Percentiles rank a stretch among this genome's conserved stretches.
Evolutionary conservation across 2,797 vertebrate genomes (phyloP).

Genomic region (Pseudochirops corinnae): DNA sequence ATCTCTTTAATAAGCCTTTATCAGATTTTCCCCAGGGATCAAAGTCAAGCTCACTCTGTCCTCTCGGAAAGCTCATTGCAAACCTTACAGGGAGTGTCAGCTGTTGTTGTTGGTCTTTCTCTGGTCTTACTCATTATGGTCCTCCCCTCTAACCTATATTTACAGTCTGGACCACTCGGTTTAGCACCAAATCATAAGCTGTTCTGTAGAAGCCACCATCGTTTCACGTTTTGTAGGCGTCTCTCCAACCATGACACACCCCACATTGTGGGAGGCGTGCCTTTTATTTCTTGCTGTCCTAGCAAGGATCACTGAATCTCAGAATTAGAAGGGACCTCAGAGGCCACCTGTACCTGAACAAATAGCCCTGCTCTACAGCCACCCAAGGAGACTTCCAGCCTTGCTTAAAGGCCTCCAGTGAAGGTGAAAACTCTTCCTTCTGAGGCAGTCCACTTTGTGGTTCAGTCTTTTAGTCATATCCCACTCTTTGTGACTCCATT

Average conservation of each 20-base stretch:
- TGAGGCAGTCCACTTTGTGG: neutral
- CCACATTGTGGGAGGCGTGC: neutral
- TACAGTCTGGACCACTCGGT: neutral
- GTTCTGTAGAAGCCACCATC: neutral
- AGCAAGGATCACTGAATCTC: neutral
- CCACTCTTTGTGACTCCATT: neutral
- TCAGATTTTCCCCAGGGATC: neutral
- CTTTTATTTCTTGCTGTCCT: neutral
- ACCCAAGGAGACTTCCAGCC: too few relatives aligned
- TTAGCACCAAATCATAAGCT: neutral
- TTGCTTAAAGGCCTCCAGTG: neutral
- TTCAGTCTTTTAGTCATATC: neutral
- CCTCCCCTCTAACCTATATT: too few relatives aligned
- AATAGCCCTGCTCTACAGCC: neutral
- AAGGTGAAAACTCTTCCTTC: neutral
- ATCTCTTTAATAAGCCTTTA: neutral
- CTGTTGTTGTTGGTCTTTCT: neutral
- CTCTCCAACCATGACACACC: neutral
- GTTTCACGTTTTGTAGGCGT: neutral
- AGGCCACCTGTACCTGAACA: neutral
- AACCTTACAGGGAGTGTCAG: neutral
- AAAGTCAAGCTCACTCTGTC: neutral
- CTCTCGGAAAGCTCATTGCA: neutral
- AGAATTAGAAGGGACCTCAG: neutral
- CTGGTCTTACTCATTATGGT: too few relatives aligned